Base-by-base conservation (phyloP, 2,113 vertebrate genomes). In the Bos taurus region DNA sequence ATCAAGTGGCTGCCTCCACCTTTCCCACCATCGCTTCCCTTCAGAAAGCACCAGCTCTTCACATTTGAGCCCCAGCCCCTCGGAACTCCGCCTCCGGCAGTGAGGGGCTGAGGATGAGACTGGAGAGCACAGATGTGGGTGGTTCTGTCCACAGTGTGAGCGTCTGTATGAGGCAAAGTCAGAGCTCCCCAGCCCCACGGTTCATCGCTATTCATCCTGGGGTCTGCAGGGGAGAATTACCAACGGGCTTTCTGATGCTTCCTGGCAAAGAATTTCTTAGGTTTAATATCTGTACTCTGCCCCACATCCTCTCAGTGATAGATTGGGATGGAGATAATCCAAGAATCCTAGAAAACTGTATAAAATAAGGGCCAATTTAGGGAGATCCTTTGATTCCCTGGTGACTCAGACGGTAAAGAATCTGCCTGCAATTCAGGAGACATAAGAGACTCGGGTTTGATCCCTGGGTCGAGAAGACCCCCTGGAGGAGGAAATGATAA, bases 61-160 rank as follows among this genome's bases (percentile, higher is more conserved):
- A 3, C 0, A 1, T 33, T 46, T 59, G 83, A 84, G 56, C 46
- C 57, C 16, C 4, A 23, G 46, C n/a, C 84, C 81, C 0, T 0
- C 4, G 36, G 46, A 33, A 21, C 48, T 93, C 4, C 28, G 26
- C 83, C 74, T 15, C 25, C 1, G 1, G 12, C 43, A 77, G 74
- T 74, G 43, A 46, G 25, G 25, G 26, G 14, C 7, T 14, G 7
- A 2, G 7, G 13, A 7, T 28, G 74, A 78, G 77, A 30, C 43
- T 15, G 43, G 43, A 28, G 43, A 25, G 26, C 14, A 15, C 3
- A 8, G 40, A 48, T 7, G 26, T 0, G 0, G 16, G 21, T 30
- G 13, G 36, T 43, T 77, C 10, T 59, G 40, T 19, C 54, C 36
- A n/a, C 71, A 33, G 5, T 3, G 50, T 81, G 13, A 12, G 83